A percentile compares a stretch with the other conserved stretches of the same genome.
Evolutionary conservation across 2,888 invertebrate species (phyloP).

Genomic region (Cantharis rustica): DNA sequence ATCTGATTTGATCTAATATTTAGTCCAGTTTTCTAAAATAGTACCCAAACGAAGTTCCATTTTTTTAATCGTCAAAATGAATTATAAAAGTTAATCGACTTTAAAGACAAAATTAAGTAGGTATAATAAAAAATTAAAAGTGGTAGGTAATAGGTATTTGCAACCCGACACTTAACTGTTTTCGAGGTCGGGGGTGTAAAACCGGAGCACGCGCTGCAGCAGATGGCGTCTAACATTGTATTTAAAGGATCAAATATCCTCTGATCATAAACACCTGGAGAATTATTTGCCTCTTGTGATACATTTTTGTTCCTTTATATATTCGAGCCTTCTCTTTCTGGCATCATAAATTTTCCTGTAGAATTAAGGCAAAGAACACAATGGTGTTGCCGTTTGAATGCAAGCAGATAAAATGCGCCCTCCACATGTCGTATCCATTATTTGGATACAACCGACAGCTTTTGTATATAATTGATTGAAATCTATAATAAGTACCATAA

Average conservation of each 20-base stretch:
- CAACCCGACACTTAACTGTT: constrained; percentile 24
- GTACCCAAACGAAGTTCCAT: neutral
- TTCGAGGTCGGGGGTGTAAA: constrained; percentile 23
- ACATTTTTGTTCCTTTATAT: constrained; percentile 4
- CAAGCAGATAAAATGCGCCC: constrained; percentile 10
- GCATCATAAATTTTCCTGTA: neutral
- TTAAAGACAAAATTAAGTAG: neutral
- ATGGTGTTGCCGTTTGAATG: neutral
- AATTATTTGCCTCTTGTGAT: constrained; percentile 17
- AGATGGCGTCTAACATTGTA: constrained; percentile 29
- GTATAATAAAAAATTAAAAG: neutral
- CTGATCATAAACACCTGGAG: constrained; percentile 31
- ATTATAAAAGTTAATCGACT: neutral
- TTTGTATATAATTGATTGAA: constrained; percentile 21
- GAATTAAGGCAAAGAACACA: neutral
- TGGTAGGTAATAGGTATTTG: constrained; percentile 7
- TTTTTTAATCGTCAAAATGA: neutral
- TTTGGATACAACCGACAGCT: constrained; percentile 31
- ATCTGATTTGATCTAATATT: too few relatives aligned
- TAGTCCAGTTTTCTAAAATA: too few relatives aligned
- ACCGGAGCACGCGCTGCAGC: constrained; percentile 30
- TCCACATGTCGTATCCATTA: constrained; percentile 22
- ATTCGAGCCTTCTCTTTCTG: neutral
- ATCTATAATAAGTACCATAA: constrained; percentile 14
- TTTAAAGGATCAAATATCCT: constrained; percentile 26